phyloP scores from a whole-genome alignment of 2,113 vertebrate species.

The Ranitomeya imitator region DNA sequence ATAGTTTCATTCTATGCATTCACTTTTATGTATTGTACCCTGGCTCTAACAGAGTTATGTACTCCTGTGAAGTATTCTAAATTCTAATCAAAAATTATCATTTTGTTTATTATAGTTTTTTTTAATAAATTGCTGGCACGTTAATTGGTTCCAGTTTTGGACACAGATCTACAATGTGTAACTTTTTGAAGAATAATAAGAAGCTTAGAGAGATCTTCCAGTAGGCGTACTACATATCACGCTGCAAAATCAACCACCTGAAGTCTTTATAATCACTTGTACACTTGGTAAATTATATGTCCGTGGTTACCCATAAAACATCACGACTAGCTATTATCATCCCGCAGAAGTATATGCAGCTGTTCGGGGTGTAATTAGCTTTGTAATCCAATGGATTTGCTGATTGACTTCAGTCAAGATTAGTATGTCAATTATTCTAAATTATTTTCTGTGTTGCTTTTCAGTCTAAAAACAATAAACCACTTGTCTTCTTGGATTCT shows the following conservation, averaged over 20 bases:
- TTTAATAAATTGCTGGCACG: not conserved
- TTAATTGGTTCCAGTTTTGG: not conserved
- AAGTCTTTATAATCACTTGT: constrained; percentile 41
- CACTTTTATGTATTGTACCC: too few relatives aligned
- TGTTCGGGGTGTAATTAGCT: constrained; percentile 39
- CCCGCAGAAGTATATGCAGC: constrained; percentile 38
- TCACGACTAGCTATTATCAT: constrained; percentile 30
- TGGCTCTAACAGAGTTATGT: too few relatives aligned
- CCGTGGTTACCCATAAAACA: not conserved
- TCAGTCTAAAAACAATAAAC: not conserved
- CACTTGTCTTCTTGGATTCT: not conserved
- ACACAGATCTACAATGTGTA: not conserved
- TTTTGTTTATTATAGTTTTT: not conserved
- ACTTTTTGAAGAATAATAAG: not conserved
- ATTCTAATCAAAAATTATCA: too few relatives aligned
- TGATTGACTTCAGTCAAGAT: not conserved
- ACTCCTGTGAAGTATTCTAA: too few relatives aligned
- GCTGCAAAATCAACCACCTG: constrained; percentile 49
- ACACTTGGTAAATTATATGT: constrained; percentile 25
- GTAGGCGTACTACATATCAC: not conserved
- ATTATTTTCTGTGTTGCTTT: not conserved
- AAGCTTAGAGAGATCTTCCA: not conserved
- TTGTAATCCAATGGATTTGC: constrained; percentile 15
- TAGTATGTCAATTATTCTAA: constrained; percentile 18
- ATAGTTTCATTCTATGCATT: too few relatives aligned